Evolutionary conservation across 2,797 vertebrate species (phyloP).

Genomic region (Glossophaga mutica): DNA sequence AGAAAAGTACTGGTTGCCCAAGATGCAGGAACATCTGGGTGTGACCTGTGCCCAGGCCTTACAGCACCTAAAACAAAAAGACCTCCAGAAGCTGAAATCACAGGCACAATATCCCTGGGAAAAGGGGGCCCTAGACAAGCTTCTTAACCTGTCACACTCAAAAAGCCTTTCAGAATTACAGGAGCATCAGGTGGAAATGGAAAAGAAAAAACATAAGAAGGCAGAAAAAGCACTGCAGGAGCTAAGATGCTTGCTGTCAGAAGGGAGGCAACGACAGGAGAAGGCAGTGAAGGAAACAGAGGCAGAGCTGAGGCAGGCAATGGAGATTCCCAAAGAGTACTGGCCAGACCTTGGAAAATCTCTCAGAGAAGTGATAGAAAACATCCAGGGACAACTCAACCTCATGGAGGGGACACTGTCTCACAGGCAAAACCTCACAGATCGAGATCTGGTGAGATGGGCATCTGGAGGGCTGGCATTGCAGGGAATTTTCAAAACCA

Average conservation of each 20-base stretch:
- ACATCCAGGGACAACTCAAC: neutral
- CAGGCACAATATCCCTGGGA: constrained; percentile 58
- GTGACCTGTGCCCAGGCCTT: constrained; percentile 57
- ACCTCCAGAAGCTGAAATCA: constrained; percentile 64
- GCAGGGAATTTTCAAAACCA: constrained; percentile 78
- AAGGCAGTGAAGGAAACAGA: neutral
- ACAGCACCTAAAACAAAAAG: constrained; percentile 48
- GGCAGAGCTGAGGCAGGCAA: constrained; percentile 35
- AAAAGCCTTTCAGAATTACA: neutral
- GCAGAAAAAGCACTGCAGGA: constrained; percentile 25
- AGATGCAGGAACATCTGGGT: constrained; percentile 20
- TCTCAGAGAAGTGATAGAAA: neutral
- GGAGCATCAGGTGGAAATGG: neutral
- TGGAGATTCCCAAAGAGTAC: constrained; percentile 59
- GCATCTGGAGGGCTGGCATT: constrained; percentile 79
- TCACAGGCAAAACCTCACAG: constrained; percentile 41
- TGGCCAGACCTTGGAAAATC: neutral
- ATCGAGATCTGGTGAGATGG: constrained; percentile 67
- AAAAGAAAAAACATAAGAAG: neutral
- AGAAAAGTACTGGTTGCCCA: constrained; percentile 58
- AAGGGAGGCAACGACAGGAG: neutral
- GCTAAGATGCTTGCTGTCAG: neutral
- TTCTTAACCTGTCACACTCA: neutral
- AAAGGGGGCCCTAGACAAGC: constrained; percentile 30
- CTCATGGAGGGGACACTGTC: neutral